Conservation (phyloP, 2,797 vertebrate species). For the Sus cebifrons region DNA sequence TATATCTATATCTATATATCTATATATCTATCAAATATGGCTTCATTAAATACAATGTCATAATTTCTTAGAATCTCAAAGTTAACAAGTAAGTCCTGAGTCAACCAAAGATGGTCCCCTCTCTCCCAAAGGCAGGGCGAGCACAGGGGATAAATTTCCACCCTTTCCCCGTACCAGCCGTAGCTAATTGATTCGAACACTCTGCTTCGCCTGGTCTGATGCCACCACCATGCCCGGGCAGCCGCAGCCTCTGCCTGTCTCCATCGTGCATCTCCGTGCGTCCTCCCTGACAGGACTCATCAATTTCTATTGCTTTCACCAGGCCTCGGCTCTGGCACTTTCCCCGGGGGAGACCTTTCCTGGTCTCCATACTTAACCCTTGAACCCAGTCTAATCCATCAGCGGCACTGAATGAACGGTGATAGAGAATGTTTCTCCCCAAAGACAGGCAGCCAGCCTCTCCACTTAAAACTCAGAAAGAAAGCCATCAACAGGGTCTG, state of each 20-base stretch:
- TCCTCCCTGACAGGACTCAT: slow-evolving; percentile 77
- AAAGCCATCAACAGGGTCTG: background rate
- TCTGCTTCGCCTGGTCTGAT: slow-evolving; percentile 36
- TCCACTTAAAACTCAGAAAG: slow-evolving; percentile 18
- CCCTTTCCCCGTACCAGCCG: background rate
- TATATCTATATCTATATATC: too few relatives aligned
- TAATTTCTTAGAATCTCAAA: slow-evolving; percentile 61
- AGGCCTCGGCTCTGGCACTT: slow-evolving; percentile 72
- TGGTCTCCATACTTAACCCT: slow-evolving; percentile 87
- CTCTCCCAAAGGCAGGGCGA: background rate
- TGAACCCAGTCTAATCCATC: slow-evolving; percentile 88
- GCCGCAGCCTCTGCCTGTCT: slow-evolving; percentile 67
- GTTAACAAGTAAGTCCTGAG: background rate
- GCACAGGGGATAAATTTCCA: background rate
- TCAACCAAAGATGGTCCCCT: background rate
- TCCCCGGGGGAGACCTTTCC: slow-evolving; percentile 85
- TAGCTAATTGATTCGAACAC: background rate
- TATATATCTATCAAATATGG: background rate
- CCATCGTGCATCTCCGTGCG: background rate
- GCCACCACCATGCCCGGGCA: background rate
- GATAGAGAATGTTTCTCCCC: slow-evolving; percentile 68
- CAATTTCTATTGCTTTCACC: slow-evolving; percentile 75
- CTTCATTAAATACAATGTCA: slow-evolving; percentile 1
- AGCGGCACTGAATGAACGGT: slow-evolving; percentile 64
- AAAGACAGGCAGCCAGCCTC: slow-evolving; percentile 56